Percentiles rank a stretch among this genome's conserved stretches.
Conservation (phyloP, 1,140 invertebrate genomes). For the Heliconius eleuchia region DNA sequence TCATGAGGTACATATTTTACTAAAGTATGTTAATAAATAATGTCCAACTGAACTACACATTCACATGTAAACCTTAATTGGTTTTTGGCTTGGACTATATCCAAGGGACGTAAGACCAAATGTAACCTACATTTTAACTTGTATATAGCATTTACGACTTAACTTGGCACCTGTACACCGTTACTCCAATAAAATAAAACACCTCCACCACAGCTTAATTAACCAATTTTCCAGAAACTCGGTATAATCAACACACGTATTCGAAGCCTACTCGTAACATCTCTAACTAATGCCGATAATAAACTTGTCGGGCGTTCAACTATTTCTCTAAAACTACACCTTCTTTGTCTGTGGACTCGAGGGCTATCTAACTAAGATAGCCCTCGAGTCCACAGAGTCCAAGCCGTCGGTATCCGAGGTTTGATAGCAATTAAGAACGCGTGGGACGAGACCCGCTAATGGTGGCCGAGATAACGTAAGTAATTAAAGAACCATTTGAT, state of each 20-base stretch:
- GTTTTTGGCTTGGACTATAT: no score
- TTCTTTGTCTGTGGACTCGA: slow-evolving; percentile 3
- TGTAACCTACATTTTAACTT: background rate
- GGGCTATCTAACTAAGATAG: background rate
- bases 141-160: background rate
- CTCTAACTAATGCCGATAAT: background rate
- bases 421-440: slow-evolving; percentile 58
- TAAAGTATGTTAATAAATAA: no score
- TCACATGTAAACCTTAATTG: no score
- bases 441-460: slow-evolving; percentile 58
- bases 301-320: slow-evolving; percentile 7
- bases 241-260: background rate
- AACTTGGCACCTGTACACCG: background rate
- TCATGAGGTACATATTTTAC: no score
- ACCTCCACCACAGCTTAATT: slow-evolving; percentile 4
- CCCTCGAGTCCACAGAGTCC: background rate
- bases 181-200: background rate
- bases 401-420: slow-evolving; percentile 20
- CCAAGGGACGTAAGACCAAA: background rate
- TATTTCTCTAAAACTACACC: background rate
- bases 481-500: slow-evolving; percentile 72
- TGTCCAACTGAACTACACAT: no score
- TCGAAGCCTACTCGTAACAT: slow-evolving; percentile 4
- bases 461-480: slow-evolving; percentile 55
- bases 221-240: background rate